These are phyloP conservation scores for Philereme vetulata DNA, from an alignment of 2,888 invertebrate species.

Conservation along the genomic window DNA sequence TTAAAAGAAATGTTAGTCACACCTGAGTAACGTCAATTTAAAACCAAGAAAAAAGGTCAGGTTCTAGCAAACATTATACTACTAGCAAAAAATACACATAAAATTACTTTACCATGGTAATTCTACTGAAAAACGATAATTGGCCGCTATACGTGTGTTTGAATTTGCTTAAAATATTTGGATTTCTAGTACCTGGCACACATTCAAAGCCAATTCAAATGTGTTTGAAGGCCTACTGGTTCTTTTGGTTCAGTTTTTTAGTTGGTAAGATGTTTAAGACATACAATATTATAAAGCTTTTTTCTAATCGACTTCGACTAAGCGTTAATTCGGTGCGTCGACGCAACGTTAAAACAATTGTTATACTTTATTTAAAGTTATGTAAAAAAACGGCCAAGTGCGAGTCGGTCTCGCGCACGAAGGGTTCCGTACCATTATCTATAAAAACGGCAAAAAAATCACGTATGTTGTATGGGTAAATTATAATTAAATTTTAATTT, in stretches of 20 bases:
- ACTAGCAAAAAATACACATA: neutral
- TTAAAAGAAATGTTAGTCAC: neutral
- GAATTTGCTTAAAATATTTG: neutral
- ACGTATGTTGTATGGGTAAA: no score
- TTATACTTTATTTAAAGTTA: neutral
- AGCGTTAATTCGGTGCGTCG: no score
- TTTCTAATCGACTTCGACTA: no score
- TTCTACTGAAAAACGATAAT: neutral
- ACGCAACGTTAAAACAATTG: neutral
- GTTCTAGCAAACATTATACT: neutral
- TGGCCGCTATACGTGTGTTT: neutral
- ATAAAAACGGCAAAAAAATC: no score
- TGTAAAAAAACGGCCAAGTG: no score
- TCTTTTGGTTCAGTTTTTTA: neutral
- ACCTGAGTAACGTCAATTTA: neutral
- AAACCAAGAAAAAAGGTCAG: neutral
- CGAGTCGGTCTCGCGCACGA: no score
- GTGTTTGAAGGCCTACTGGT: neutral
- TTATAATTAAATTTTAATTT: no score
- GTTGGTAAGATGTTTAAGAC: constrained; percentile 6
- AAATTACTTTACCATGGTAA: neutral
- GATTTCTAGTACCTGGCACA: neutral
- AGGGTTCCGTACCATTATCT: no score
- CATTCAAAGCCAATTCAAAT: neutral
- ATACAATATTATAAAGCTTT: no score